These are phyloP conservation scores for Cheilosia soror DNA, from an alignment of 2,888 invertebrate species.

Conservation along the genomic window DNA sequence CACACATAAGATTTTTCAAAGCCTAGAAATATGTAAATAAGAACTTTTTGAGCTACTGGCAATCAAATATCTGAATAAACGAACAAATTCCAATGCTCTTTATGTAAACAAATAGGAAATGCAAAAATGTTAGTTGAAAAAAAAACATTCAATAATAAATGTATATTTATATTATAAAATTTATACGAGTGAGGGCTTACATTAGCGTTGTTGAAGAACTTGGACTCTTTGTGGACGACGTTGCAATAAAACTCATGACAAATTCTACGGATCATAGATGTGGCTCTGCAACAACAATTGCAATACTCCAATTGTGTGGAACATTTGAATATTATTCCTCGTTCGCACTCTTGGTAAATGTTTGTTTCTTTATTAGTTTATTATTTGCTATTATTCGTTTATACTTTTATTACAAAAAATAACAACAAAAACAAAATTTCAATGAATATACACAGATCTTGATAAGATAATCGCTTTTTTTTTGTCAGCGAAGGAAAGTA, in stretches of 20 bases:
- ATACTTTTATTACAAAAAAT: not conserved
- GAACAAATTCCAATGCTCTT: slow-evolving; percentile 29
- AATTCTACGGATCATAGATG: slow-evolving; percentile 46
- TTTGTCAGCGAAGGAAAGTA: slow-evolving; percentile 45
- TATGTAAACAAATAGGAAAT: slow-evolving; percentile 14
- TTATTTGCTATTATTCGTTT: slow-evolving; percentile 13
- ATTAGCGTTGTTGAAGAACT: slow-evolving; percentile 72
- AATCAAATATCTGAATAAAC: slow-evolving; percentile 30
- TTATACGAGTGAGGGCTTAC: slow-evolving; percentile 39
- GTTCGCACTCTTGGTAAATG: slow-evolving; percentile 12
- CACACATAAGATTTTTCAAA: not conserved
- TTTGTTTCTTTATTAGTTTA: slow-evolving; percentile 3
- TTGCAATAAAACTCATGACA: slow-evolving; percentile 75
- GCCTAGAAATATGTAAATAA: not conserved
- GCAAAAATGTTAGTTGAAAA: slow-evolving; percentile 1
- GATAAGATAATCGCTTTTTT: slow-evolving; percentile 11
- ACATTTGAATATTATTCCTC: slow-evolving; percentile 55
- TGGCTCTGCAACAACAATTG: slow-evolving; percentile 60
- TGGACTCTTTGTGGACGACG: slow-evolving; percentile 67
- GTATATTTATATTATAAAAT: not conserved
- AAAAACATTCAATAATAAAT: slow-evolving; percentile 2
- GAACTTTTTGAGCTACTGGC: slow-evolving; percentile 22
- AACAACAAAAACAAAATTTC: slow-evolving; percentile 33
- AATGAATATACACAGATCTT: slow-evolving; percentile 24
- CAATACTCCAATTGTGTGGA: slow-evolving; percentile 49